Base-by-base conservation (phyloP, 2,797 vertebrate species). In the Brotula barbata region DNA sequence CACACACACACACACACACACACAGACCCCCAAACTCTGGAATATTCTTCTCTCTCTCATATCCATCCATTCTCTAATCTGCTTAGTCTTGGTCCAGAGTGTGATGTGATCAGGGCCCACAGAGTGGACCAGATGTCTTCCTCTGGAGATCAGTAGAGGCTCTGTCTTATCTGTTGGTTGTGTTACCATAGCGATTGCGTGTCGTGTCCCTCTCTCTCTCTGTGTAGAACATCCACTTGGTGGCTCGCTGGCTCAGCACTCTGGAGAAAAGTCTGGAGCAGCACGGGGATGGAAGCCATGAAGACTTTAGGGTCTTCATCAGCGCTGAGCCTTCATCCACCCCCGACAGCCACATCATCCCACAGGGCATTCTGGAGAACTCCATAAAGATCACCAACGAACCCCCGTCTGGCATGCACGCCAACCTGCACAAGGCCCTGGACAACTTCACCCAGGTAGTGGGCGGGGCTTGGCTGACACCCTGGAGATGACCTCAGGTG, bases 381-480 rank as follows among this genome's bases (percentile, higher is more conserved):
- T 92, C 94, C 75, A 94, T 99, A 81, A 99, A 98, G 82, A 92
- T 98, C 88, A 98, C 95, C 81, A 98, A 90, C 0, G 97, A 99
- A 45, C 91, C 96, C 0, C 95, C 97, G 0, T 90, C 92, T 0
- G 97, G 96, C 54, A 95, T 98, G 92, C 93, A 92, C 0, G 95
- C 95, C 56, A 98, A 95, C 86, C 92, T 99, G 67, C 96, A 98
- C 92, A 95, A 94, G 79, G 95, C 96, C 34, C 89, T 99, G 21
- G 95, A 98, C 88, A 96, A 94, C 88, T 99, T 98, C 85, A 95
- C 71, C 77, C 96, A 98, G 96, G 96, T 98, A 83, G n/a, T n/a
- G n/a, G n/a, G n/a, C n/a, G n/a, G n/a, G n/a, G n/a, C n/a, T n/a
- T n/a, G n/a, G n/a, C n/a, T n/a, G n/a, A n/a, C n/a, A n/a, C n/a